Percentiles rank a stretch among this genome's conserved stretches.
phyloP scores from a whole-genome alignment of 1,140 invertebrate genomes.

The Belonocnema kinseyi region DNA sequence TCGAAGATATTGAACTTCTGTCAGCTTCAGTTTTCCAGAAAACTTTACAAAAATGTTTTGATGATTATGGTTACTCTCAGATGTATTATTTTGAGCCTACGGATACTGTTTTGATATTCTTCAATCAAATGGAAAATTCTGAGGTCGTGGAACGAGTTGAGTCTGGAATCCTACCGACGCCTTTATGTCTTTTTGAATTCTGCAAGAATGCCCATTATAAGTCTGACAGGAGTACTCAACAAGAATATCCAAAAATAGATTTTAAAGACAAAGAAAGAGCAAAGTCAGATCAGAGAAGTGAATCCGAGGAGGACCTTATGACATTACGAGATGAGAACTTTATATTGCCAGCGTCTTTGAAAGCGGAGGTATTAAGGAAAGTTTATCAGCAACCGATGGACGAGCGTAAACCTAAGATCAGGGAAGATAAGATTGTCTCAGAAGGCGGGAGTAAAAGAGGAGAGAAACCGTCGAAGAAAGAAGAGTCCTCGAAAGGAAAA shows the following conservation, averaged over 20 bases:
- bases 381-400: no score
- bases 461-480: neutral
- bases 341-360: no score
- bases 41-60: slow-evolving; percentile 70
- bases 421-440: no score
- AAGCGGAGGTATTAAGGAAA: no score
- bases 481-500: neutral
- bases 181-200: neutral
- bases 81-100: slow-evolving; percentile 67
- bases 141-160: neutral
- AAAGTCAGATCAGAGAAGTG: neutral
- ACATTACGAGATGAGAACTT: no score
- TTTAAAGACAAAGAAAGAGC: neutral
- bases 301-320: no score
- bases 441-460: neutral
- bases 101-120: slow-evolving; percentile 72
- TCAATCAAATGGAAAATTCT: slow-evolving; percentile 55
- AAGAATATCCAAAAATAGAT: neutral
- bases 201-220: neutral
- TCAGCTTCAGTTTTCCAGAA: slow-evolving; percentile 48
- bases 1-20: slow-evolving; percentile 54
- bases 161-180: neutral
- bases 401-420: no score
- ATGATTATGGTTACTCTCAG: slow-evolving; percentile 69
- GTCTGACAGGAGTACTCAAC: neutral